Base-by-base conservation (phyloP, 2,797 vertebrate species). In the Gastrophryne carolinensis region DNA sequence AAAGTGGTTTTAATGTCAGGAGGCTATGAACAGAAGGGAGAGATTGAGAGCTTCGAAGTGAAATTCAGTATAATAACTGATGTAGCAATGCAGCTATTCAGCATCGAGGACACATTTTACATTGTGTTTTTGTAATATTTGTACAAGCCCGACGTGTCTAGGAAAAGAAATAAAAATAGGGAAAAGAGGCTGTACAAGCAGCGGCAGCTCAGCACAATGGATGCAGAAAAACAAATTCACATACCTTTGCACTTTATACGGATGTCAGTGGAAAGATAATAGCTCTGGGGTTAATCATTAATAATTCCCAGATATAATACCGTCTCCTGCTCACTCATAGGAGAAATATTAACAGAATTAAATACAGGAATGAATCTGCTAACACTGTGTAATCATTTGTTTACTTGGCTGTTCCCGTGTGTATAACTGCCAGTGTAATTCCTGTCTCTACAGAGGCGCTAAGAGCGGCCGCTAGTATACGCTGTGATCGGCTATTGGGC, bases 311-410 rank as follows among this genome's bases (percentile, higher is more conserved):
- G 60, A 60, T 72, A 71, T 78, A 71, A 71, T 57, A 65, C 60
- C 26, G 27, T 60, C 50, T 72, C 32, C 47, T 49, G 52, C 24
- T 50, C 29, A 41, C 62, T 58, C 53, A 30, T 23, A 72, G 26
- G 61, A 52, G 58, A 72, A 72, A 66, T 41, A 78, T 66, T 78
- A 78, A 72, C 75, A 65, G 71, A 61, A 69, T 53, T n/a, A 39
- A 78, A 78, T 72, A 37, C 56, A 30, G 58, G 56, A 12, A 44
- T 27, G 49, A 71, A 47, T 72, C 9, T 52, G 58, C 15, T 37
- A 44, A 2, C 8, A 34, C 44, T 27, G 15, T 23, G 53, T 37
- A 71, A 71, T 61, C 56, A 52, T 69, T 68, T 66, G 57, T 68
- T 75, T 35, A 34, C 23, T 29, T 64, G 41, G 54, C 17, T 8